Percentiles rank a stretch among this genome's conserved stretches.
phyloP scores from a whole-genome alignment of 2,888 invertebrate species.

The Platycheirus albimanus region DNA sequence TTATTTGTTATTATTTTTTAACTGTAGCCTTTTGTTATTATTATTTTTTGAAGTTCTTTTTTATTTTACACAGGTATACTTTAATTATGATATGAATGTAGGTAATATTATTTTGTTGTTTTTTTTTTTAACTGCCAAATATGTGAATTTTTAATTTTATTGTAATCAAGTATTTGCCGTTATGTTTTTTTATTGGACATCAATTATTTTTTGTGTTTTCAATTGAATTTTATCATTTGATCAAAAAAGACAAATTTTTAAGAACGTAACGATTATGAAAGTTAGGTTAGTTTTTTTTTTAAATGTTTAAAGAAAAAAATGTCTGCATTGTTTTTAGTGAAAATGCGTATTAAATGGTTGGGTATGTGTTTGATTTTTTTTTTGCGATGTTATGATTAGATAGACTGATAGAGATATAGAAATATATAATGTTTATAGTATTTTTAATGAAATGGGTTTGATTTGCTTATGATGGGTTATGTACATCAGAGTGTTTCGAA shows the following conservation, averaged over 20 bases:
- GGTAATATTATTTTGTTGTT: constrained; percentile 23
- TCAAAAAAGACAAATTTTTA: not conserved
- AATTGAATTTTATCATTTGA: not conserved
- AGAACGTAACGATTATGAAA: not conserved
- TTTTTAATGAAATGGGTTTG: constrained; percentile 34
- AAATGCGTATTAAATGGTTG: constrained; percentile 6
- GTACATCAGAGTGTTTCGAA: too few relatives aligned
- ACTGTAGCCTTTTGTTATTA: constrained; percentile 5
- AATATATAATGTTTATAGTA: not conserved
- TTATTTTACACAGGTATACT: constrained; percentile 70
- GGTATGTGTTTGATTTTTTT: not conserved
- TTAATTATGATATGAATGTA: constrained; percentile 68
- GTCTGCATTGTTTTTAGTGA: not conserved
- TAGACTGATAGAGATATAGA: constrained; percentile 19
- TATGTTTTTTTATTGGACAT: constrained; percentile 66
- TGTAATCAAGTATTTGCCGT: constrained; percentile 35
- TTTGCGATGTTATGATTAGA: constrained; percentile 6
- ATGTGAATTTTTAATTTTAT: constrained; percentile 44
- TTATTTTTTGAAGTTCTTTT: too few relatives aligned
- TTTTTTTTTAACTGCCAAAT: constrained; percentile 55
- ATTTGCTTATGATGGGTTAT: too few relatives aligned
- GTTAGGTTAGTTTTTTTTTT: too few relatives aligned
- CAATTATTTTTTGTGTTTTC: constrained; percentile 25
- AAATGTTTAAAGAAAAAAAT: not conserved
- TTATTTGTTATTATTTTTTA: constrained; percentile 23